Evolutionary conservation across 2,797 vertebrate species (phyloP).

Genomic region (Hafferia zeledoni): DNA sequence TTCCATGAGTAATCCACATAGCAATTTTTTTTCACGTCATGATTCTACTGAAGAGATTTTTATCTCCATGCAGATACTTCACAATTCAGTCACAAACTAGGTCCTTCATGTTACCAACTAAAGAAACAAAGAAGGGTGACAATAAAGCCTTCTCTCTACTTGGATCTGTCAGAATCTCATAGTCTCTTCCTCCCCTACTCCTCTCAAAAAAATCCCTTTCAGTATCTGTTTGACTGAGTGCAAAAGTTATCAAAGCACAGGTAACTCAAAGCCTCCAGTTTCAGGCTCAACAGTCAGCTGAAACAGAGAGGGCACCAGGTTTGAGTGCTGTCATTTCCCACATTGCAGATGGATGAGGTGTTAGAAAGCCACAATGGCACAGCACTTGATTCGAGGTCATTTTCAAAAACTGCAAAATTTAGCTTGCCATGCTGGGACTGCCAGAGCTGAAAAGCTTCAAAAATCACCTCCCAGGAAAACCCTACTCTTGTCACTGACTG

Average conservation of each 20-base stretch:
- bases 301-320: neutral
- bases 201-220: neutral
- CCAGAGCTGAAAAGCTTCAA: neutral
- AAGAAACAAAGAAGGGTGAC: neutral
- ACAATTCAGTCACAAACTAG: neutral
- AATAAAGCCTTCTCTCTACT: neutral
- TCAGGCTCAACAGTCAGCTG: neutral
- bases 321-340: neutral
- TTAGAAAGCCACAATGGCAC: rapidly evolving
- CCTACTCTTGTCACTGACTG: neutral
- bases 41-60: conserved; percentile 6
- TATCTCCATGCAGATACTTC: neutral
- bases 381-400: neutral
- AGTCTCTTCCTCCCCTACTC: neutral
- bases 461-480: neutral
- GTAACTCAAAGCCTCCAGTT: neutral
- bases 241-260: neutral
- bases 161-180: neutral
- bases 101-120: neutral
- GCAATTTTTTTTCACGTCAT: neutral
- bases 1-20: conserved; percentile 37
- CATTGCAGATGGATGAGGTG: rapidly evolving
- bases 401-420: neutral
- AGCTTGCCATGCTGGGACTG: neutral
- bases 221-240: neutral